Base-by-base conservation (phyloP, 2,797 vertebrate species). In the Arctocebus calabarensis region DNA sequence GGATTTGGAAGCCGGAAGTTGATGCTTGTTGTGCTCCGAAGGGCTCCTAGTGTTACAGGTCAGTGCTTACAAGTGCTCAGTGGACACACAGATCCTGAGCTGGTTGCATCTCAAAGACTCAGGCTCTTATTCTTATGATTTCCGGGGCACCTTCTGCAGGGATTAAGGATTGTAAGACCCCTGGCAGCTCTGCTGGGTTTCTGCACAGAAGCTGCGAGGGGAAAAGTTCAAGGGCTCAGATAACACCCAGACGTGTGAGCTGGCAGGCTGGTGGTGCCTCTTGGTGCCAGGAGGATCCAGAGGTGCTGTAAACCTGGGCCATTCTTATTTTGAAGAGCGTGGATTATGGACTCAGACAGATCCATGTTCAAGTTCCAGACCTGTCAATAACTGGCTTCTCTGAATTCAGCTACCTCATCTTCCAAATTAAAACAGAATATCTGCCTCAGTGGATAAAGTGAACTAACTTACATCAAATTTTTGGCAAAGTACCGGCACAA, bases 331-430 rank as follows among this genome's bases (percentile, higher is more conserved):
- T 70, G 86, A 71, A 27, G 16, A 84, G 37, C 17, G 5, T 23
- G 71, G 83, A 77, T 92, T 52, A 90, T 2, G 22, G 84, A 91
- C 34, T 68, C 87, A 94, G 75, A 59, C 9, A 90, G 68, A 87
- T 3, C 73, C 48, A 77, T 0, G 5, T 94, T 88, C 68, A 86
- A 85, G 64, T 27, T 66, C 88, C 73, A 59, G 16, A 27, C 52
- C 89, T 85, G 52, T 43, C 59, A 59, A 7, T 83, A 59, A 84
- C 19, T 22, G 23, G 23, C 71, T 79, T 84, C 32, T 90, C 17
- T 14, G n/a, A 86, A 7, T 75, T 94, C 40, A 3, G 55, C 68
- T 59, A 84, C 40, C 48, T 88, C 73, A 45, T 32, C 74, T 92
- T 94, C 61, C 62, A 90, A 61, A 88, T 11, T 52, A 52, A 82